Conservation (phyloP, 2,888 invertebrate genomes). For the Trichopria drosophilae region DNA sequence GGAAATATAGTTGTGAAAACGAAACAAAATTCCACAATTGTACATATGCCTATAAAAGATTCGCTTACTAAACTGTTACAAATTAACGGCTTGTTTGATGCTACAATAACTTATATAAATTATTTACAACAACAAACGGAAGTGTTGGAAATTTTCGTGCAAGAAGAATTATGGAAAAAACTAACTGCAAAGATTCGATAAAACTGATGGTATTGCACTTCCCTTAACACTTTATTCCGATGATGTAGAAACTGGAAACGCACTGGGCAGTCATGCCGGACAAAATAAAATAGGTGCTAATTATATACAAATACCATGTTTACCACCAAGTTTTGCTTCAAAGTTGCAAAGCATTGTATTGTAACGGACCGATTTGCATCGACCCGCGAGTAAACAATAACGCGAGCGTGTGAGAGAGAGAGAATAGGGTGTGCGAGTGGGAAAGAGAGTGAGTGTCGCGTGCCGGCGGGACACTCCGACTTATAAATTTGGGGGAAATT, state of each 20-base stretch:
- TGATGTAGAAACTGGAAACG: conserved; percentile 11
- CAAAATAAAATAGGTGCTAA: conserved; percentile 7
- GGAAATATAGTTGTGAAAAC: no score
- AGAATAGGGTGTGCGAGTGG: no score
- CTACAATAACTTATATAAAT: conserved; percentile 1
- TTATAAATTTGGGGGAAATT: no score
- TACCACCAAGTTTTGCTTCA: conserved; percentile 17
- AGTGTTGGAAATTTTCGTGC: no score
- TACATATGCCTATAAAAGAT: conserved; percentile 6
- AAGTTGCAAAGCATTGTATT: conserved; percentile 11
- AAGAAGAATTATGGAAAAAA: conserved; percentile 11
- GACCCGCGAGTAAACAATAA: no score
- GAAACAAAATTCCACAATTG: no score
- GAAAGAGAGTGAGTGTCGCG: no score
- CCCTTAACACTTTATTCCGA: conserved; percentile 6
- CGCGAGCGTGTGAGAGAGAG: no score
- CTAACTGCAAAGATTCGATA: conserved; percentile 3
- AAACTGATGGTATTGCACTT: conserved; percentile 8
- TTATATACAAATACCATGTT: conserved; percentile 12
- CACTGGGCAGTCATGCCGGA: conserved; percentile 11
- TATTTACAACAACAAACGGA: no score
- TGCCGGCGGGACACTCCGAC: no score
- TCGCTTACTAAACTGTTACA: conserved; percentile 2
- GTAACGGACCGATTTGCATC: no score
- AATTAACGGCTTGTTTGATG: conserved; percentile 4